Percentiles rank a stretch among this genome's conserved stretches.
Evolutionary conservation across 2,888 invertebrate genomes (phyloP).

Genomic region (Epicampocera succincta): DNA sequence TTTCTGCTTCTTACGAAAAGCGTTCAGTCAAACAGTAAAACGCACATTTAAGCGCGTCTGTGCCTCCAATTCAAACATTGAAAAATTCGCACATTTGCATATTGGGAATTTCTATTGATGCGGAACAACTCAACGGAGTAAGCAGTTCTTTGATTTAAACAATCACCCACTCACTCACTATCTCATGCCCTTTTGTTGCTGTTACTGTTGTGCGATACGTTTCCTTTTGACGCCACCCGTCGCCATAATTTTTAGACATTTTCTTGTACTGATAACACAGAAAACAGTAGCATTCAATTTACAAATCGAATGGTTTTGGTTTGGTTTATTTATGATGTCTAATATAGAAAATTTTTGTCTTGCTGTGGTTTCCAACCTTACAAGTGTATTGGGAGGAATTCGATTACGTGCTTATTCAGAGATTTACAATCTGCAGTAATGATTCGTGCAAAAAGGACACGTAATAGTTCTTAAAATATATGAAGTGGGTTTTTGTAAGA

Average conservation of each 20-base stretch:
- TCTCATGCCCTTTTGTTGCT: background rate
- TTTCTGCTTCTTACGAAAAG: conserved; percentile 13
- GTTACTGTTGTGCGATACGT: background rate
- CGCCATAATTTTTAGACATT: conserved; percentile 29
- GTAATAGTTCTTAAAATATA: too few relatives aligned
- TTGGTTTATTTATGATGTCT: conserved; percentile 43
- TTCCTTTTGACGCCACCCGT: conserved; percentile 13
- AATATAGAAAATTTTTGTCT: conserved; percentile 40
- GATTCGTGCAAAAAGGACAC: background rate
- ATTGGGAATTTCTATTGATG: conserved; percentile 33
- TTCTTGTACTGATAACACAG: conserved; percentile 15
- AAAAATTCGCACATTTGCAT: conserved; percentile 39
- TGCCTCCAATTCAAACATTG: conserved; percentile 4
- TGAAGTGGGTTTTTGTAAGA: too few relatives aligned
- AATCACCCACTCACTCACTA: conserved; percentile 9
- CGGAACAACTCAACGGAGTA: conserved; percentile 16
- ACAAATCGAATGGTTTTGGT: conserved; percentile 57
- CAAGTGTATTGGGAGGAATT: background rate
- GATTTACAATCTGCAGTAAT: background rate
- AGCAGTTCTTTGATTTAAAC: conserved; percentile 2
- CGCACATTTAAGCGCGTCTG: conserved; percentile 35
- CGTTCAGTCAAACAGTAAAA: conserved; percentile 10
- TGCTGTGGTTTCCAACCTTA: conserved; percentile 22
- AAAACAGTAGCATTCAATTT: conserved; percentile 27
- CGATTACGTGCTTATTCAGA: background rate